Conservation (phyloP, 2,113 vertebrate genomes). For the Oreocharis arfaki region DNA sequence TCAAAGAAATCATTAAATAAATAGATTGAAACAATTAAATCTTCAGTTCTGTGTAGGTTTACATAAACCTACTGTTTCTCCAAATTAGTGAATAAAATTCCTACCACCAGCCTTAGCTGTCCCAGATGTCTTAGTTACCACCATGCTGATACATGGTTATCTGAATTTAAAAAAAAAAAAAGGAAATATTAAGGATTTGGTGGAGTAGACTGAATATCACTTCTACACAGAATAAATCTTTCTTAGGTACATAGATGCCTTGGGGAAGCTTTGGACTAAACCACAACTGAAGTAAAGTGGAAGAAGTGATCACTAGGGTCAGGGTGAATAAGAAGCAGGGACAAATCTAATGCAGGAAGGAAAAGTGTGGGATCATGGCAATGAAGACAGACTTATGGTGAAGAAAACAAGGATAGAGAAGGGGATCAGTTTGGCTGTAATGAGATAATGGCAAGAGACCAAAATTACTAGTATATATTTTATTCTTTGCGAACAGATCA, state of each 20-base stretch:
- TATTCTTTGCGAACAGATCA: neutral
- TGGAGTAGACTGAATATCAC: neutral
- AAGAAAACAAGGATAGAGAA: neutral
- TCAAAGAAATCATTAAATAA: neutral
- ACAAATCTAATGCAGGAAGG: neutral
- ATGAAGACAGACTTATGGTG: neutral
- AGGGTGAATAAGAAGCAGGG: rapidly evolving
- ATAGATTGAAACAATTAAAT: neutral
- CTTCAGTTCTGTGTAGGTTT: neutral
- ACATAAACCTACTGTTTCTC: neutral
- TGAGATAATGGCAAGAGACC: neutral
- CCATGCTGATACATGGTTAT: neutral
- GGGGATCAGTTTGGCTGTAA: neutral
- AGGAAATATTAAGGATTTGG: neutral
- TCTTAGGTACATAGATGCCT: neutral
- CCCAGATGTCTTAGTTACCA: neutral
- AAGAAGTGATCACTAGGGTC: neutral
- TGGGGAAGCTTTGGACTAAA: neutral
- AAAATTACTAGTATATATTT: neutral
- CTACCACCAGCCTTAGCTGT: neutral
- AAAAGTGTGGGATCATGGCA: neutral
- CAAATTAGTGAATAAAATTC: neutral
- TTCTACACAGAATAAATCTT: neutral
- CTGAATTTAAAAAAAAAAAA: neutral
- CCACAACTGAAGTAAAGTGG: neutral